Evolutionary conservation across 2,797 vertebrate species (phyloP).

Genomic region (Merluccius polli): DNA sequence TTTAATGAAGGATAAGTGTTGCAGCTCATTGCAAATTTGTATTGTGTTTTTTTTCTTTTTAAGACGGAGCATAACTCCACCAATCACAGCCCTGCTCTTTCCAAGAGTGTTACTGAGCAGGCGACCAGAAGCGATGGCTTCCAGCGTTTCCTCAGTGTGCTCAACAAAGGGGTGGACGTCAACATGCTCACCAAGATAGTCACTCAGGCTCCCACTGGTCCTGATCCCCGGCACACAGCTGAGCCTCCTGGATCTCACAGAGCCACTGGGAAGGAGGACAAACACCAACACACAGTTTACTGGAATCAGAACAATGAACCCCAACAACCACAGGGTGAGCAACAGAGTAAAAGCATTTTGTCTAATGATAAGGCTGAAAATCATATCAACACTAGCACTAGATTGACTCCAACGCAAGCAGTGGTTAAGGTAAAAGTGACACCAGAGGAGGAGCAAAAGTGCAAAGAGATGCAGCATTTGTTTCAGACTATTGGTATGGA

Average conservation of each 20-base stretch:
- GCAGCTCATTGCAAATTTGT: conserved; percentile 20
- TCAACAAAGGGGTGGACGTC: conserved; percentile 68
- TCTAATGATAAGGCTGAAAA: conserved; percentile 26
- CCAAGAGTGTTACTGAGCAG: conserved; percentile 12
- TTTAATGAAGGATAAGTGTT: neutral
- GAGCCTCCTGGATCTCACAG: conserved; percentile 13
- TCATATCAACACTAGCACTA: conserved; percentile 11
- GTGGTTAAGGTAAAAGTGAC: conserved; percentile 20
- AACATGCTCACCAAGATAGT: conserved; percentile 59
- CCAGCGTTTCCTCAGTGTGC: conserved; percentile 66
- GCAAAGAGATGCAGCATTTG: conserved; percentile 55
- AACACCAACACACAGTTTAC: neutral
- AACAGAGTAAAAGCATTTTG: neutral
- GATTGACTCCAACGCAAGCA: conserved; percentile 35
- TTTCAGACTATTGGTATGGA: conserved; percentile 65
- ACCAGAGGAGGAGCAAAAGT: conserved; percentile 55
- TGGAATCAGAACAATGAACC: conserved; percentile 27
- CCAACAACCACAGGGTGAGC: neutral
- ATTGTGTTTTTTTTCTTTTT: conserved; percentile 16
- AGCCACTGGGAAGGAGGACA: conserved; percentile 17
- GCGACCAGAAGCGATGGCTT: conserved; percentile 50
- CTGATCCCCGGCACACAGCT: conserved; percentile 2
- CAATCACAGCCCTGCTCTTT: conserved; percentile 3
- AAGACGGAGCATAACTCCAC: conserved; percentile 18
- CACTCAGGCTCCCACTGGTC: conserved; percentile 22